Evolutionary conservation across 1,140 invertebrate species (phyloP), one percentile per base, ranked within the genome.

Genomic region (Halyomorpha halys): DNA sequence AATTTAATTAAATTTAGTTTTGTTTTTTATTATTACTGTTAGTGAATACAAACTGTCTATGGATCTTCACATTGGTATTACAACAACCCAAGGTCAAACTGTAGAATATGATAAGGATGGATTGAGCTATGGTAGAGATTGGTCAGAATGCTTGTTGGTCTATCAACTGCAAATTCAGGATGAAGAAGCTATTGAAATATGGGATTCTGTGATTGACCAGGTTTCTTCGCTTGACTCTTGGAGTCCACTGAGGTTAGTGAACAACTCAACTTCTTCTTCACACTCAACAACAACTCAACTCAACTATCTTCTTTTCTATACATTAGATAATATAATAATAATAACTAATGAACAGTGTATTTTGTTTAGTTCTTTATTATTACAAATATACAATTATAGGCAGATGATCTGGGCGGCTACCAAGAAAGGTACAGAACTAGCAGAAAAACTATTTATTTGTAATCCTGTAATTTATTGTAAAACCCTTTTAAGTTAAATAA

Each of bases 31-130:
- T 60, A 49, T 67, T 64, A 67, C 79, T n/a, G 79, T 65, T 75
- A 89, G 86, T 76, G 82, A 87, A 74, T 89, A 89, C 74, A 83
- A 82, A 71, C 86, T 87, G 75, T 82, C 82, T 49, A 84, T 83
- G 74, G 86, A 90, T 78, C 80, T 91, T 59, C 88, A 91, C 74
- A 90, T 90, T 74, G 87, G 87, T 49, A 81, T 91, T 63, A 90
- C 87, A 53, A 85, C 83, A 70, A 88, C 85, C 59, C 78, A 78
- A 65, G 86, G 87, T 59, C 78, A 77, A 72, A 84, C 90, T 19
- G 81, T 87, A 64, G 88, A 90, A 76, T 90, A 86, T 75, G 86
- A 89, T 79, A 80, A 80, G 68, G 75, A 83, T 69, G 89, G 89
- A 23, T 76, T 90, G 15, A 78, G 76, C 67, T 74, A 69, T 66